phyloP scores from a whole-genome alignment of 2,113 vertebrate species.

The Macaca fascicularis region T2T-MFA8v1.1 NC_088379.1:73848001-73848500 shows the following conservation, averaged over 20 bases:
- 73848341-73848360: background rate
- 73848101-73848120: background rate
- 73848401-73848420: background rate
- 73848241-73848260: background rate
- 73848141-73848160: background rate
- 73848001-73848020: background rate
- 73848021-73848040: background rate
- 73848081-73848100: background rate
- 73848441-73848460: background rate
- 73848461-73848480: background rate
- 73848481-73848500: no score
- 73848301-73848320: no score
- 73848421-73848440: background rate
- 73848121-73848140: background rate
- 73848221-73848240: background rate
- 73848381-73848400: background rate
- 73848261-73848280: background rate
- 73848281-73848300: no score
- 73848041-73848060: background rate
- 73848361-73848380: background rate
- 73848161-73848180: background rate
- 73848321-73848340: background rate
- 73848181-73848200: background rate
- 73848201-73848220: background rate
- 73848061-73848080: background rate